Evolutionary conservation across 2,113 vertebrate genomes (phyloP), one percentile per base, ranked within the genome.

Genomic region (Deroptyus accipitrinus): DNA sequence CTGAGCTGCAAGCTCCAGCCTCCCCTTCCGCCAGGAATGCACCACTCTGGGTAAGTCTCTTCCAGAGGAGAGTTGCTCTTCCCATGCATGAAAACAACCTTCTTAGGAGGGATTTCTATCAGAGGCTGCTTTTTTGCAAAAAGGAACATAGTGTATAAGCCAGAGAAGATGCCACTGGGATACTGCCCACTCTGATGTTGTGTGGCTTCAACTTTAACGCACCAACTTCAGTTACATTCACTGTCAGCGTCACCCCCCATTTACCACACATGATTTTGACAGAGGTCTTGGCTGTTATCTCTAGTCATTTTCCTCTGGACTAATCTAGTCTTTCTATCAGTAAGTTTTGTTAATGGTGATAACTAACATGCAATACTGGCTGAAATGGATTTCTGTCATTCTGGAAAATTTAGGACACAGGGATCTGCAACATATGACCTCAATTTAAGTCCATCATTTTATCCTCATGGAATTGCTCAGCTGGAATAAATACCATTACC

Each of bases 401-500:
- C 55, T 0, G 0, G 69, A 70, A 76, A 91, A 97, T 94, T 86
- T 75, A 89, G 91, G 88, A 88, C 76, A 88, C 1, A 0, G 7
- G n/a, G n/a, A 92, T 86, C 12, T 6, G 64, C 22, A 94, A 95
- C 94, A 82, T 83, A 82, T 52, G 42, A 81, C 88, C 88, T 94
- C 88, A 82, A 39, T 94, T 94, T 35, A 75, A 84, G 95, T 46
- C 86, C 80, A 93, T 94, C 28, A 63, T 94, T 92, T 88, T 95
- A 64, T 86, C 85, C 64, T 94, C 49, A 37, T 83, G 49, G 37
- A 93, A 88, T 18, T 90, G 68, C 79, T 95, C 86, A 86, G 86
- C 79, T 96, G 92, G 90, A 86, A 88, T 90, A 93, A 94, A 88
- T 77, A 49, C 46, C 79, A 90, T 93, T 86, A 93, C 54, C 68